Evolutionary conservation across 2,113 vertebrate genomes (phyloP), one percentile per base, ranked within the genome.

Genomic region (Alethe diademata): DNA sequence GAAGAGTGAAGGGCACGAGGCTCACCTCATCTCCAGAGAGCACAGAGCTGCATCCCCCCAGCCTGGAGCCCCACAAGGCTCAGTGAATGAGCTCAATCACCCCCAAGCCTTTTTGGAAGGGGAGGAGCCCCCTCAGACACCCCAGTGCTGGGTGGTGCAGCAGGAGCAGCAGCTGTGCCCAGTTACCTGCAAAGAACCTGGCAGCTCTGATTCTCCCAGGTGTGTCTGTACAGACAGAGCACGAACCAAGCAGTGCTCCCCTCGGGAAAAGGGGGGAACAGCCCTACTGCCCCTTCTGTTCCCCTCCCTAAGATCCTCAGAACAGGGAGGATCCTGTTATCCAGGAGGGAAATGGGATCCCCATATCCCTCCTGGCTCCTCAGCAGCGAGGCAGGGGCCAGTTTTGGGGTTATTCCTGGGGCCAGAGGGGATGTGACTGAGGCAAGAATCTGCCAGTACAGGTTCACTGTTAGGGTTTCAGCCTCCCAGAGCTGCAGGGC

Each of bases 61-160:
- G 35, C 24, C 85, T 12, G 1, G 13, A 61, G 12, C 8, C 5
- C 9, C 17, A 2, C 1, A 0, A 1, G 0, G 0, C 50, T 67
- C 73, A 18, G 14, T 0, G 0, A 12, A 3, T 5, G 7, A 5
- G 0, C 0, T 0, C 3, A 69, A 2, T 0, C 45, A 0, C 3
- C 2, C 36, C 5, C 0, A 15, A 28, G 24, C 14, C 7, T 36
- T 31, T 31, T 4, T 9, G 0, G 1, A 2, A 36, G 33, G 3
- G 18, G 4, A 14, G 4, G 43, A 70, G 6, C 12, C 48, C 51
- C 8, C 57, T 0, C 3, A 7, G n/a, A 7, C 31, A 10, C 75
- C 61, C 11, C 64, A 90, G 94, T 14, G 83, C 2, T 3, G 56
- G n/a, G 15, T 3, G 35, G 19, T 1, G 6, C 67, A 7, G 1